Base-by-base conservation (phyloP, 2,113 vertebrate species). In the Hyla sarda region DNA sequence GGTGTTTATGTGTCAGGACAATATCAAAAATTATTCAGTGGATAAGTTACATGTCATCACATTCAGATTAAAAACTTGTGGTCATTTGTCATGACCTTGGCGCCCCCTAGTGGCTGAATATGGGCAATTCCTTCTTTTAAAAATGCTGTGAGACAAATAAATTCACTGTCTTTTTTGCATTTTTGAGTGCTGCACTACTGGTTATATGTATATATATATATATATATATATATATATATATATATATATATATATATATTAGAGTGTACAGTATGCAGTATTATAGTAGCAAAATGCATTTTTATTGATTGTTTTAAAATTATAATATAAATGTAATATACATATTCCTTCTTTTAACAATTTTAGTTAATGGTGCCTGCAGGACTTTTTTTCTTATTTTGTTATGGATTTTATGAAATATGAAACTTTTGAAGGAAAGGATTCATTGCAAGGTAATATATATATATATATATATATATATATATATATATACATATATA, bases 61-160 rank as follows among this genome's bases (percentile, higher is more conserved):
- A 77, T 89, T 83, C 4, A 58, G 10, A 23, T 52, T 74, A 73
- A 34, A 8, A 45, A 0, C 1, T 47, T 5, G 0, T 25, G 0
- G 0, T 41, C 3, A 23, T 93, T 95, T 76, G 89, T 89, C 89
- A 89, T 95, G 71, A 92, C 96, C 93, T 93, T 99, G 96, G 97
- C 97, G 95, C 96, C 95, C 96, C 93, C 97, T 97, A 90, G 94
- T 96, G 97, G 14, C 3, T 7, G 1, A 82, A 5, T 32, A 78
- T 34, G 5, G 12, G 8, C 8, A 50, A 3, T 76, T 19, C 1
- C 30, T 30, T 19, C 25, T 30, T 75, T 14, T 48, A 14, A 48
- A 16, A 13, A 25, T 28, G n/a, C n/a, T n/a, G n/a, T n/a, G n/a
- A n/a, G n/a, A n/a, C n/a, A n/a, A n/a, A n/a, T n/a, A n/a, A n/a